Evolutionary conservation across 2,797 vertebrate species (phyloP).

Genomic region (Ptychobarbus kaznakovi): DNA sequence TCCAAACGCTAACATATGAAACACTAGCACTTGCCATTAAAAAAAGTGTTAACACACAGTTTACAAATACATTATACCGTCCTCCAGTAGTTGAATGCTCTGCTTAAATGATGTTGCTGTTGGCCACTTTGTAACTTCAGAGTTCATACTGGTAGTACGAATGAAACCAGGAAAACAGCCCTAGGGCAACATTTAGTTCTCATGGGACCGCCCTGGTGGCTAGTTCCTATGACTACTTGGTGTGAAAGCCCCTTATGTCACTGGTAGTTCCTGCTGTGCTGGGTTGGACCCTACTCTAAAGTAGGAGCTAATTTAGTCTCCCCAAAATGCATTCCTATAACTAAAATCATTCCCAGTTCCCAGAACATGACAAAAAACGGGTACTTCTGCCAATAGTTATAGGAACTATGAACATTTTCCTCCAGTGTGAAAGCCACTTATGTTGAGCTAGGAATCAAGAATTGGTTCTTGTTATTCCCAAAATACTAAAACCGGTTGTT

Average conservation of each 20-base stretch:
- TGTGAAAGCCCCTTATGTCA: background rate
- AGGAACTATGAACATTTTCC: background rate
- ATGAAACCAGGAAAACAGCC: background rate
- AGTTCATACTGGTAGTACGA: background rate
- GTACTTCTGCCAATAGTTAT: background rate
- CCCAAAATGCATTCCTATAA: background rate
- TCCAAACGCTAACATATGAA: background rate
- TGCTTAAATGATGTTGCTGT: background rate
- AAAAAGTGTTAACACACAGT: background rate
- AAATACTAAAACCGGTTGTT: background rate
- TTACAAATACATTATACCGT: background rate
- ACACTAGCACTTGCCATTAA: background rate
- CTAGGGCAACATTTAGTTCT: background rate
- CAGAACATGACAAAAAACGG: background rate
- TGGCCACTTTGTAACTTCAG: background rate
- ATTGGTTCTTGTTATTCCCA: background rate
- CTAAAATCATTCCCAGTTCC: background rate
- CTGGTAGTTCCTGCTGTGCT: background rate
- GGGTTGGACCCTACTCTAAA: background rate
- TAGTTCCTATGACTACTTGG: background rate
- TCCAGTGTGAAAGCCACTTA: background rate
- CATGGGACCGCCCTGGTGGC: background rate
- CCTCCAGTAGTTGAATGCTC: background rate
- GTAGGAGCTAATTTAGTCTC: background rate
- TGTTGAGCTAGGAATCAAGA: background rate